These are phyloP conservation scores for Endotricha flammealis DNA, from an alignment of 2,888 invertebrate genomes.

Conservation along the genomic window DNA sequence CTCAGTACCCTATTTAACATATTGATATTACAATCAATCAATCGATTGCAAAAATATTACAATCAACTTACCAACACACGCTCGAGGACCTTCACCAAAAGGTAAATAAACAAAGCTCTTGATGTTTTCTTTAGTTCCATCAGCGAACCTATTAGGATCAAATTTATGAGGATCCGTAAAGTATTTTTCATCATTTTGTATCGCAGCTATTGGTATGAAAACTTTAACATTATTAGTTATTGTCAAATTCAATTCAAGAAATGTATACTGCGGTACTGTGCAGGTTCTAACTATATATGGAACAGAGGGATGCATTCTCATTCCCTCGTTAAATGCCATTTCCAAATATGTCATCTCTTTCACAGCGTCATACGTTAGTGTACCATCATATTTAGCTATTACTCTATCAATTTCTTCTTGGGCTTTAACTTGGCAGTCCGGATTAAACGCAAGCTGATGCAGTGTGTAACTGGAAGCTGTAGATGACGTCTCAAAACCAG, in stretches of 20 bases:
- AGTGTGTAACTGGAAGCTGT: constrained; percentile 41
- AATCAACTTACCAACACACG: constrained; percentile 23
- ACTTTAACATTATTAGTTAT: constrained; percentile 27
- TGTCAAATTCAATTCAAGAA: constrained; percentile 26
- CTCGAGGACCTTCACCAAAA: constrained; percentile 30
- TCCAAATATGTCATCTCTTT: constrained; percentile 36
- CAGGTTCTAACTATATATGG: constrained; percentile 21
- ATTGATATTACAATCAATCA: too few relatives aligned
- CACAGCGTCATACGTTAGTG: constrained; percentile 33
- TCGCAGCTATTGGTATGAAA: constrained; percentile 27
- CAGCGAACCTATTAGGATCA: constrained; percentile 5
- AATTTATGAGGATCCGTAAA: constrained; percentile 30
- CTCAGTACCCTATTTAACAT: too few relatives aligned
- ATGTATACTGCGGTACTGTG: constrained; percentile 23
- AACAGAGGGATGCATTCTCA: constrained; percentile 27
- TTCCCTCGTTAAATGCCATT: constrained; percentile 32
- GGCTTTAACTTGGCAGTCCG: constrained; percentile 36
- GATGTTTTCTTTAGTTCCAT: constrained; percentile 11
- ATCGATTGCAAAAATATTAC: too few relatives aligned
- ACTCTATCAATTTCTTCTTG: constrained; percentile 41
- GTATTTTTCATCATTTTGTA: constrained; percentile 30
- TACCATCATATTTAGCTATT: constrained; percentile 25
- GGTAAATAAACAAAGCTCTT: constrained; percentile 26
- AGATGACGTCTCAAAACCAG: constrained; percentile 54
- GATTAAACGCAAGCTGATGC: constrained; percentile 42